phyloP scores from a whole-genome alignment of 2,797 vertebrate species.

The Leptoclinus maculatus region DNA sequence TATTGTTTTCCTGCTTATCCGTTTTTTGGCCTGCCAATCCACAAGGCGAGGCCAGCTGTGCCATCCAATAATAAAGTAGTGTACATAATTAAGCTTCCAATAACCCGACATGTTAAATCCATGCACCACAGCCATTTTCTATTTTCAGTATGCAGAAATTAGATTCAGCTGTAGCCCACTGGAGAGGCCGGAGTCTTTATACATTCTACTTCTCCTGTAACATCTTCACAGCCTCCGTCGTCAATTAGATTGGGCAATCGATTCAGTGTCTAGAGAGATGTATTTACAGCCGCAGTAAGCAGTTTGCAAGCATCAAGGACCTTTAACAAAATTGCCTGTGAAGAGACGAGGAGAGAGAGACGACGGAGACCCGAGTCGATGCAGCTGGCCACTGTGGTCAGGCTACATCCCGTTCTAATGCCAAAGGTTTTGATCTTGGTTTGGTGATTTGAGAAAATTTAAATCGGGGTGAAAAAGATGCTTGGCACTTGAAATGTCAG shows the following conservation, averaged over 20 bases:
- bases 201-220: conserved; percentile 52
- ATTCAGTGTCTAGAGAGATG: conserved; percentile 76
- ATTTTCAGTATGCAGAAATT: conserved; percentile 30
- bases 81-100: conserved; percentile 21
- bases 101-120: conserved; percentile 7
- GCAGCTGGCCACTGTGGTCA: conserved; percentile 54
- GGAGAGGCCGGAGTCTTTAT: conserved; percentile 42
- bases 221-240: conserved; percentile 72
- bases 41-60: background rate
- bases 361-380: conserved; percentile 68
- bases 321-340: conserved; percentile 82
- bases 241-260: conserved; percentile 78
- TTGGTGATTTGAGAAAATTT: conserved; percentile 67
- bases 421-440: conserved; percentile 70
- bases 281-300: conserved; percentile 79
- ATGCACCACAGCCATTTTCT: background rate
- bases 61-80: conserved; percentile 14
- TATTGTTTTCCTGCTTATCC: conserved; percentile 49
- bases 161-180: conserved; percentile 33
- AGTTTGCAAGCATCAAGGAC: conserved; percentile 74
- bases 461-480: conserved; percentile 56
- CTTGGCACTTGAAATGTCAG: conserved; percentile 57
- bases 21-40: conserved; percentile 29
- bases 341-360: conserved; percentile 65
- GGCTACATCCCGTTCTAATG: conserved; percentile 69